phyloP scores from a whole-genome alignment of 2,113 vertebrate species.

The Percopsis transmontana region DNA sequence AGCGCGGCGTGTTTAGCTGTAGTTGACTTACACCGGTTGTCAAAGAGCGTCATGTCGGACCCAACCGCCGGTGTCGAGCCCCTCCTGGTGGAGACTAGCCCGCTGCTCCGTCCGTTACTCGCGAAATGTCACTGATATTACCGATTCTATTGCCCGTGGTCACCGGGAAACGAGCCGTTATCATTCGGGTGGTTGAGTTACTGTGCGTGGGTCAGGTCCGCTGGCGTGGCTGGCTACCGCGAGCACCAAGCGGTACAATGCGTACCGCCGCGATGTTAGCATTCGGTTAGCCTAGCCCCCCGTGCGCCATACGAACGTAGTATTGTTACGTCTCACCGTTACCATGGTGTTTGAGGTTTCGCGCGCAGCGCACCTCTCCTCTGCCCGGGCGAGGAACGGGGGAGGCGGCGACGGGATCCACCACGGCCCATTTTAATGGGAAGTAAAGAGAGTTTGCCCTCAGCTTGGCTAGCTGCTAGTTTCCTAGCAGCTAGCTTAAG shows the following conservation, averaged over 20 bases:
- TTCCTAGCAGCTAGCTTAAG: neutral
- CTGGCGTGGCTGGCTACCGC: conserved; percentile 15
- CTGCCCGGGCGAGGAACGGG: neutral
- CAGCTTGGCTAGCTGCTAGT: too few relatives aligned
- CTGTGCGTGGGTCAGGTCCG: conserved; percentile 19
- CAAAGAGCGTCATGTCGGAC: conserved; percentile 72
- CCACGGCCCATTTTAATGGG: too few relatives aligned
- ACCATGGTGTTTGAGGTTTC: conserved; percentile 56
- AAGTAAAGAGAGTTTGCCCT: too few relatives aligned
- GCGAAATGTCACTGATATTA: neutral
- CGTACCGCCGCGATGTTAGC: conserved; percentile 21
- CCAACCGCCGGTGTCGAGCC: conserved; percentile 66
- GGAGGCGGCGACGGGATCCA: too few relatives aligned
- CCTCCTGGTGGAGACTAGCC: conserved; percentile 66
- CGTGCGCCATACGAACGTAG: conserved; percentile 8
- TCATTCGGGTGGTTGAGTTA: neutral
- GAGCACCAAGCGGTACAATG: conserved; percentile 40
- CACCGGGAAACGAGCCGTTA: neutral
- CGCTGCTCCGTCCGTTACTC: neutral
- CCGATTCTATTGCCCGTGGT: too few relatives aligned
- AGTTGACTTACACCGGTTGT: conserved; percentile 67
- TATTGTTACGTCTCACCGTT: conserved; percentile 56
- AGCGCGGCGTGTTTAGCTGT: conserved; percentile 12
- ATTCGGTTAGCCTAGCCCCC: neutral
- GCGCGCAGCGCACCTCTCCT: neutral